phyloP scores from a whole-genome alignment of 2,797 vertebrate genomes.

The Phoxinus dragarum region DNA sequence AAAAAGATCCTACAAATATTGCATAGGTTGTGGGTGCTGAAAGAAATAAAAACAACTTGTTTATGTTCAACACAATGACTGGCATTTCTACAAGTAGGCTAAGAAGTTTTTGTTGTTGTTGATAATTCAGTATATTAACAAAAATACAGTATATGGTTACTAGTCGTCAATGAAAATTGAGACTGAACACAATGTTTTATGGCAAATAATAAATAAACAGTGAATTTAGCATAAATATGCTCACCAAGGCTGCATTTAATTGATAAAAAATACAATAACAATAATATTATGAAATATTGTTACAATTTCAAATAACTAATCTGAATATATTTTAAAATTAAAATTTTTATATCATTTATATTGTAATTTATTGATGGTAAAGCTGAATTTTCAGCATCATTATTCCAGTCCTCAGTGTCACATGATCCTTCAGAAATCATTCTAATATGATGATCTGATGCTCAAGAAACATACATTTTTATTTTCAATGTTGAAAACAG shows the following conservation, averaged over 20 bases:
- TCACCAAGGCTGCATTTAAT: not conserved
- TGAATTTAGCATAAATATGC: not conserved
- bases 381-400: not conserved
- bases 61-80: not conserved
- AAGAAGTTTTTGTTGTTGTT: not conserved
- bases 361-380: not conserved
- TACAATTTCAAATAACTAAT: not conserved
- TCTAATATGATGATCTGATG: too few relatives aligned
- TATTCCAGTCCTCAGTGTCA: not conserved
- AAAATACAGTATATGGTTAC: not conserved
- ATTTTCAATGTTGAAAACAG: too few relatives aligned
- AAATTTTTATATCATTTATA: too few relatives aligned
- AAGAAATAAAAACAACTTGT: not conserved
- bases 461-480: not conserved
- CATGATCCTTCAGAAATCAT: too few relatives aligned
- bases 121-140: not conserved
- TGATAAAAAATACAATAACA: not conserved
- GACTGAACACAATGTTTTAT: not conserved
- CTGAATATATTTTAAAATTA: not conserved
- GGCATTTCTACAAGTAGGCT: not conserved
- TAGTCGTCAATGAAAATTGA: not conserved
- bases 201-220: not conserved
- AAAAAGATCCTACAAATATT: not conserved
- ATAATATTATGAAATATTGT: not conserved
- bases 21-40: slow-evolving; percentile 28